Evolutionary conservation across 2,113 vertebrate species (phyloP).

Genomic region (Todiramphus saurophagus): DNA sequence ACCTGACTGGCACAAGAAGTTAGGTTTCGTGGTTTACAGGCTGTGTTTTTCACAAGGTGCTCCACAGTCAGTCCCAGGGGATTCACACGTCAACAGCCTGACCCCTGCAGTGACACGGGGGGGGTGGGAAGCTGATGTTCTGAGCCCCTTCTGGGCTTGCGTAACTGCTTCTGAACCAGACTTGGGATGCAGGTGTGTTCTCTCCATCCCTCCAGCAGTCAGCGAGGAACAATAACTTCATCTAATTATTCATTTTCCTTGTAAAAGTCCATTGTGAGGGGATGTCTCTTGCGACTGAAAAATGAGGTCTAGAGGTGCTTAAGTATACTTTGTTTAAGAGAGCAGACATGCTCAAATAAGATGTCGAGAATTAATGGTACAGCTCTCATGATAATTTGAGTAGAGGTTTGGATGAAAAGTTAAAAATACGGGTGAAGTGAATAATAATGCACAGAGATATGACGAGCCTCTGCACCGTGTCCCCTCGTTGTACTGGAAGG

Average conservation of each 20-base stretch:
- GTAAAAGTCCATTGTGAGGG: conserved; percentile 1
- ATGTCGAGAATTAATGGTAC: conserved; percentile 56
- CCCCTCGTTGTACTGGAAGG: not conserved
- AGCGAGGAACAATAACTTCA: not conserved
- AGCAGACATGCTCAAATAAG: conserved; percentile 12
- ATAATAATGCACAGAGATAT: not conserved
- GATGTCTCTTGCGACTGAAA: not conserved
- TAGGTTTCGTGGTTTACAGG: fast-evolving
- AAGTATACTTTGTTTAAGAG: conserved; percentile 48
- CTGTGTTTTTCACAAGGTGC: not conserved
- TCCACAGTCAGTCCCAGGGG: fast-evolving
- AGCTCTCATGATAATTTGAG: conserved; percentile 54
- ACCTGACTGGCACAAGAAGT: not conserved
- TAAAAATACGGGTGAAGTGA: conserved; percentile 50
- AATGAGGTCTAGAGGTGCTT: conserved; percentile 47
- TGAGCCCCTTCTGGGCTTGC: not conserved
- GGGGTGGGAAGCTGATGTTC: not conserved
- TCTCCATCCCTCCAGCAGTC: not conserved
- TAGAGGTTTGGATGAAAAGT: conserved; percentile 50
- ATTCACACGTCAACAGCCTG: fast-evolving
- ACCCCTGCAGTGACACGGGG: fast-evolving
- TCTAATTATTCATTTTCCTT: conserved; percentile 29
- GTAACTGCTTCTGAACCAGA: not conserved
- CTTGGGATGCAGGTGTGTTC: not conserved
- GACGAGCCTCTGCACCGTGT: not conserved